These are phyloP conservation scores for Netelia virgata DNA, from an alignment of 2,888 invertebrate species.

Conservation along the genomic window DNA sequence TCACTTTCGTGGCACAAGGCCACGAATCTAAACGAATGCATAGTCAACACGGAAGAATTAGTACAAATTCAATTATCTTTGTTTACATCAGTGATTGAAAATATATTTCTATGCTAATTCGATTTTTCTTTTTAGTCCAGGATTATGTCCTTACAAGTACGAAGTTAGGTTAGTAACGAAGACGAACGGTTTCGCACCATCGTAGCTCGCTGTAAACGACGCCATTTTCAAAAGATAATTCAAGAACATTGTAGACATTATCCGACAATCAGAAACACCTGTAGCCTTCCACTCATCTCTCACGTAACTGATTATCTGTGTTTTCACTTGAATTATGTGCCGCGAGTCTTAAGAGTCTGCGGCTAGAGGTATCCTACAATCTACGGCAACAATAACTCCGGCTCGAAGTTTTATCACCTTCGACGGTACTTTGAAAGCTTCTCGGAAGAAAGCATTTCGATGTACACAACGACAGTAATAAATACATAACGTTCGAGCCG, in stretches of 20 bases:
- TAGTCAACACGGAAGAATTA: not conserved
- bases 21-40: constrained; percentile 12
- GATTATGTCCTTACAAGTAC: not conserved
- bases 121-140: no score
- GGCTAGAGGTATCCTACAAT: not conserved
- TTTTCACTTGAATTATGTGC: constrained; percentile 16
- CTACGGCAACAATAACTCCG: not conserved
- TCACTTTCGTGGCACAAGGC: constrained; percentile 3
- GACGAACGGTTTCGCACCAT: not conserved
- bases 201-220: not conserved
- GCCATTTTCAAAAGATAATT: not conserved
- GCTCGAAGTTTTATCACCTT: constrained; percentile 9
- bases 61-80: no score
- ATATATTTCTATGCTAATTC: not conserved
- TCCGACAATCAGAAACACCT: constrained; percentile 22
- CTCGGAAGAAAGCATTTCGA: constrained; percentile 56
- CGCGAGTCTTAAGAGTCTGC: not conserved
- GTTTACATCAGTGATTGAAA: not conserved
- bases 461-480: constrained; percentile 20
- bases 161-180: not conserved
- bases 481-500: not conserved
- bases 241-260: not conserved
- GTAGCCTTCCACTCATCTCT: constrained; percentile 16
- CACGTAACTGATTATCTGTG: constrained; percentile 10
- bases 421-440: constrained; percentile 32